Conservation (phyloP, 2,113 vertebrate species). For the Phyllostomus hastatus region DNA sequence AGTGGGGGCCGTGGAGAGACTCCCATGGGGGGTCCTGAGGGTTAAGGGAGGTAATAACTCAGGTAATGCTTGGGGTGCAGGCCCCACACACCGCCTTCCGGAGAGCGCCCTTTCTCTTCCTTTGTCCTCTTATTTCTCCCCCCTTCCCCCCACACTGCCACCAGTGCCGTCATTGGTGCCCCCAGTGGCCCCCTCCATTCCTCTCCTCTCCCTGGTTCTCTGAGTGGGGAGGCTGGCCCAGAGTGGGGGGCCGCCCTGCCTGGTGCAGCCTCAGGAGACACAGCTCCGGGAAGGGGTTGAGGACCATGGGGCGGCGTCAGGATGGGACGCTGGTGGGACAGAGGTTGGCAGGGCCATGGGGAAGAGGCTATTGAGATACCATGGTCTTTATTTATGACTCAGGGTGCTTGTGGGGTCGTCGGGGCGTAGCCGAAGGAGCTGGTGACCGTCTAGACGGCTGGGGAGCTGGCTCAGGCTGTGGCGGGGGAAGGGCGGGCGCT, state of each 20-base stretch:
- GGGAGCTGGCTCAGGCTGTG: not conserved
- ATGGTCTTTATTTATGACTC: slow-evolving; percentile 37
- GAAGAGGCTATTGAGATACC: slow-evolving; percentile 49
- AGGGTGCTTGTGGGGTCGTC: slow-evolving; percentile 2
- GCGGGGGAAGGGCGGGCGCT: not conserved
- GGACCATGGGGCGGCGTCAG: not conserved
- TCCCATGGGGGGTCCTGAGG: fast-evolving
- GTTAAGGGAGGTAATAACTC: not conserved
- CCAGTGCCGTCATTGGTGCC: not conserved
- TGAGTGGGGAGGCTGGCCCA: not conserved
- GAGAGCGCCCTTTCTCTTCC: not conserved
- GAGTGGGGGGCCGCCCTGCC: not conserved
- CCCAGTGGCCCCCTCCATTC: fast-evolving
- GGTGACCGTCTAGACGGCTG: not conserved
- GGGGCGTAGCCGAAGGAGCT: slow-evolving; percentile 9
- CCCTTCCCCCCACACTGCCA: fast-evolving
- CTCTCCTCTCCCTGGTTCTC: not conserved
- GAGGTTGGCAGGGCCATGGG: not conserved
- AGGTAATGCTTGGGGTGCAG: fast-evolving
- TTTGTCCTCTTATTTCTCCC: not conserved
- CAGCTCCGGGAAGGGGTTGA: not conserved
- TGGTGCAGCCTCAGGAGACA: not conserved
- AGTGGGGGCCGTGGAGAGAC: fast-evolving
- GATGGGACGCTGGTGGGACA: not conserved
- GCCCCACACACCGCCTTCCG: not conserved